Conservation (phyloP, 2,113 vertebrate species). For the human region DNA sequence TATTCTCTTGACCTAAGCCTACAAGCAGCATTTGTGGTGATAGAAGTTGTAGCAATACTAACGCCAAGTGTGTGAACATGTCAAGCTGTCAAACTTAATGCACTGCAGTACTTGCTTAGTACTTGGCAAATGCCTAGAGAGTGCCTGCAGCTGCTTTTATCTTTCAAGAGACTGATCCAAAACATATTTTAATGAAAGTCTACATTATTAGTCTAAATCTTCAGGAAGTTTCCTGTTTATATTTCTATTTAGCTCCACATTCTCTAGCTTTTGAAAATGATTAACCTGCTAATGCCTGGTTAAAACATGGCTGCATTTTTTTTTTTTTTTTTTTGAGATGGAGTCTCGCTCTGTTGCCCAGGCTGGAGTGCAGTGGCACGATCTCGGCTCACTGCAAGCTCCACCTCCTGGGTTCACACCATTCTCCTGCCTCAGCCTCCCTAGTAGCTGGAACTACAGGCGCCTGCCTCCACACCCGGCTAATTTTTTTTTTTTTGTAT, state of each 20-base stretch:
- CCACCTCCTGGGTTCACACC: too few species aligned
- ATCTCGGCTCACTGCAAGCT: too few species aligned
- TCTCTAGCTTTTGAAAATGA: slow-evolving; percentile 17
- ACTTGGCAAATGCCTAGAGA: background rate
- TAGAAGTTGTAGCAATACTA: background rate
- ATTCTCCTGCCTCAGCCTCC: too few species aligned
- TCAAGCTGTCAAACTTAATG: background rate
- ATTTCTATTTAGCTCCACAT: background rate
- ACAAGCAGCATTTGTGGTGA: background rate
- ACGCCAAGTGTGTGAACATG: background rate
- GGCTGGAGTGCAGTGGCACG: too few species aligned
- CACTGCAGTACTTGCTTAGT: background rate
- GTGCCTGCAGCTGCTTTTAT: background rate
- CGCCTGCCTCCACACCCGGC: too few species aligned
- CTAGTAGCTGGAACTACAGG: too few species aligned
- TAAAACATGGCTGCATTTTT: background rate
- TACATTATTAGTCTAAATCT: background rate
- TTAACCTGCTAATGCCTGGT: background rate
- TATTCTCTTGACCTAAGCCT: background rate
- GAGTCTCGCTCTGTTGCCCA: too few species aligned
- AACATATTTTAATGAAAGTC: slow-evolving; percentile 17
- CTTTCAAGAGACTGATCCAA: background rate
- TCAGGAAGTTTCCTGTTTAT: background rate
- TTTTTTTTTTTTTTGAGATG: too few species aligned
- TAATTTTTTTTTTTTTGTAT: too few species aligned